A percentile compares a stretch with the other conserved stretches of the same genome.
Evolutionary conservation across 2,888 invertebrate species (phyloP).

Genomic region (Syritta pipiens): DNA sequence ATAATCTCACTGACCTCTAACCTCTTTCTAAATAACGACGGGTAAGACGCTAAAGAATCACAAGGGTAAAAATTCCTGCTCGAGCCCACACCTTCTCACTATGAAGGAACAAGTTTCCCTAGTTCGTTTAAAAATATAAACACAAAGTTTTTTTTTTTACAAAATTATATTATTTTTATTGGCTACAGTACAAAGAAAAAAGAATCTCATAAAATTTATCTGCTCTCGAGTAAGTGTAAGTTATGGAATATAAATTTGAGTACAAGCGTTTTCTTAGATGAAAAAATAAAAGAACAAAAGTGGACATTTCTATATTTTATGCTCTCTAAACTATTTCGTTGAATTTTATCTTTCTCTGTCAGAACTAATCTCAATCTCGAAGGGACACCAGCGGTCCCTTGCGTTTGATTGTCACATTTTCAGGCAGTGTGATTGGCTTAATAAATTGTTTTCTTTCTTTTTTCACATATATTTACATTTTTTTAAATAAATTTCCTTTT

Average conservation of each 20-base stretch:
- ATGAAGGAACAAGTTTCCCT: background rate
- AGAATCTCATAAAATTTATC: constrained; percentile 29
- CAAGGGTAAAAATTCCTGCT: too few relatives aligned
- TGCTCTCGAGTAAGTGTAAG: constrained; percentile 13
- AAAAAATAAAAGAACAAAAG: constrained; percentile 8
- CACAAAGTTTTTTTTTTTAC: background rate
- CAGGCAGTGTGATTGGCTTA: constrained; percentile 78
- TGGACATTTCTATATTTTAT: background rate
- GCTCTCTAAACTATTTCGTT: constrained; percentile 27
- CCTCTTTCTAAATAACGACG: too few relatives aligned
- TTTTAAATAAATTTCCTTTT: constrained; percentile 36
- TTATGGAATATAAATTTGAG: constrained; percentile 48
- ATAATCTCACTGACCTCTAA: too few relatives aligned
- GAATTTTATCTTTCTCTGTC: background rate
- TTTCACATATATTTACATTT: constrained; percentile 55
- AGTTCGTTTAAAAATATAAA: too few relatives aligned
- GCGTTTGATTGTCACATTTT: constrained; percentile 61
- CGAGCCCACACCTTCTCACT: too few relatives aligned
- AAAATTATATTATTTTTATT: constrained; percentile 14
- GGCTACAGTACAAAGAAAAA: constrained; percentile 22
- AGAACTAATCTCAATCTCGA: constrained; percentile 25
- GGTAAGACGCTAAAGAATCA: too few relatives aligned
- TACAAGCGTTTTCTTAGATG: constrained; percentile 41
- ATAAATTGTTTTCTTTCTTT: constrained; percentile 69
- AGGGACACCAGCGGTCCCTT: background rate